A percentile compares a stretch with the other conserved stretches of the same genome.
Conservation (phyloP, 2,113 vertebrate genomes). For the Spheniscus mendiculus region DNA sequence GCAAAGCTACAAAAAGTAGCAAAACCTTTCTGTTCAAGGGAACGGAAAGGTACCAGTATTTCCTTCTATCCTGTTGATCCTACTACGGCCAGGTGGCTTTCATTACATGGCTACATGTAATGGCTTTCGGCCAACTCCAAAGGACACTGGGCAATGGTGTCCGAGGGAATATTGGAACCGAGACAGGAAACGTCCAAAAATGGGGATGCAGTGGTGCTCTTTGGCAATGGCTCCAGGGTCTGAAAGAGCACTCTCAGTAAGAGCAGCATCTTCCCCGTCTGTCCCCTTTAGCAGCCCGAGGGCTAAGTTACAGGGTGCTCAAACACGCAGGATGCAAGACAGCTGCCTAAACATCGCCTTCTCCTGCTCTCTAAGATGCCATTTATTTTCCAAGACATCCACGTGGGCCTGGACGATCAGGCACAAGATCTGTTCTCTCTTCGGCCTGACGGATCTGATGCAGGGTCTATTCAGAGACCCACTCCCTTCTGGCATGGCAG, state of each 20-base stretch:
- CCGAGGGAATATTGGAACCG: neutral
- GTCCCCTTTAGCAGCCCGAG: neutral
- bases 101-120: too few species aligned
- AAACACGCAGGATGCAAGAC: fast-evolving
- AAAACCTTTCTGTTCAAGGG: neutral
- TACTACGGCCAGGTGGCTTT: neutral
- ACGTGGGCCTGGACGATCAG: neutral
- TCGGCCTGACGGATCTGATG: neutral
- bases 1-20: neutral
- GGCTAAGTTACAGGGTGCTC: neutral
- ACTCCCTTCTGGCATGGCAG: neutral
- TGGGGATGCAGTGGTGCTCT: neutral
- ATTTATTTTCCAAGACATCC: neutral
- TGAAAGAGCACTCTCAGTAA: neutral
- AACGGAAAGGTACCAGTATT: neutral
- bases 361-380: neutral
- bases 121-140: neutral
- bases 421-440: neutral
- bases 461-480: neutral
- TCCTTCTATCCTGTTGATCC: neutral
- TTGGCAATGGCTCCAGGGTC: neutral
- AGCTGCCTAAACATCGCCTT: neutral
- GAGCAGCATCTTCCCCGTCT: neutral
- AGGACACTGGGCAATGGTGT: neutral
- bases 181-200: neutral